Evolutionary conservation across 2,113 vertebrate species (phyloP), one percentile per base, ranked within the genome.

Genomic region (Rhinoderma darwinii): DNA sequence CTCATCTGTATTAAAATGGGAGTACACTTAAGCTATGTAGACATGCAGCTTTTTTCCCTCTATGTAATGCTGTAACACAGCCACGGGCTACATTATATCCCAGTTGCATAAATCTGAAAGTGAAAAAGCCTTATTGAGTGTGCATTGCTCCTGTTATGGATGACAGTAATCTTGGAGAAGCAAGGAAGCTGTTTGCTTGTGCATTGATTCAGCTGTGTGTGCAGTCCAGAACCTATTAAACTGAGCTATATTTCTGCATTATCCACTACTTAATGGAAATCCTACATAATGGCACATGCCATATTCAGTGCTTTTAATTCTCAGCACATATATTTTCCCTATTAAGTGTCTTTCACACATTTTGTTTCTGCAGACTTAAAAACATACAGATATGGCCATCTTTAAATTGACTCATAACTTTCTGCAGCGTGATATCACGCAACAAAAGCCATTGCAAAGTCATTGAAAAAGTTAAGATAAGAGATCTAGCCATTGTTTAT

Each of bases 1-100:
- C 89, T 85, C 88, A 84, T 88, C 88, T 73, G 15, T 88, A 79
- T 86, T 80, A 83, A 61, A 39, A 84, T 54, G 63, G 6, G 35
- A 86, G 41, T 79, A 88, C 74, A 84, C 86, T 88, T 88, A 84
- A 85, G 54, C 83, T 77, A 39, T 85, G 73, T 77, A 3, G 72
- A 84, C 50, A 32, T 84, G 73, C 41, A 37, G 78, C 39, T 61
- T 81, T 63, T 59, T 50, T 51, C 15, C 70, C 73, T n/a, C 30
- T 61, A 72, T 44, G 75, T 27, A 56, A 37, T 39, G 9, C 56
- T 54, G 39, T 72, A 85, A 85, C 83, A 77, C 74, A 77, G 72
- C 83, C 73, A 61, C 15, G 9, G 4, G 35, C 85, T 17, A 43
- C 72, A 83, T 44, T 83, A 68, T 72, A 80, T 81, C 30, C 39